Percentiles rank a stretch among this genome's conserved stretches.
Conservation (phyloP, 2,113 vertebrate species). For the Acinonyx jubatus region DNA sequence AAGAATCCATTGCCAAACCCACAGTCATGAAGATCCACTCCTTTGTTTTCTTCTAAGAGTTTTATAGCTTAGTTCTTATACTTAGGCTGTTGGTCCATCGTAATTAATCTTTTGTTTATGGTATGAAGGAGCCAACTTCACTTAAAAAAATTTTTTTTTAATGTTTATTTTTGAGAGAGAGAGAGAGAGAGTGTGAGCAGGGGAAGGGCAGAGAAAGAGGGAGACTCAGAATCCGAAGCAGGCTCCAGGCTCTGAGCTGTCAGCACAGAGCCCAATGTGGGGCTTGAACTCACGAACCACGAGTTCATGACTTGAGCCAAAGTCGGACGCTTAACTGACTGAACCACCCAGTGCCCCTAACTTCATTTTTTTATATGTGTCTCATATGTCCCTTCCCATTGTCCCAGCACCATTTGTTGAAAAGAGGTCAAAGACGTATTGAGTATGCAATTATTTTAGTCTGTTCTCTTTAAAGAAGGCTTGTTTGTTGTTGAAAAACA, state of each 20-base stretch:
- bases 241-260: too few species aligned
- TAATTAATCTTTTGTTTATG: not conserved
- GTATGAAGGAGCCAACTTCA: not conserved
- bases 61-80: not conserved
- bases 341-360: too few species aligned
- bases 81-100: not conserved
- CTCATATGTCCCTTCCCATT: not conserved
- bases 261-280: too few species aligned
- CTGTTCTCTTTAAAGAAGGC: not conserved
- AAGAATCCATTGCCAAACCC: not conserved
- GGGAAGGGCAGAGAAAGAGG: too few species aligned
- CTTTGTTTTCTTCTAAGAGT: not conserved
- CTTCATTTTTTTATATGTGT: not conserved
- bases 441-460: not conserved
- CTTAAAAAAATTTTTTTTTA: not conserved
- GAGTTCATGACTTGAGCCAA: too few species aligned
- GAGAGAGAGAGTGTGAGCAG: too few species aligned
- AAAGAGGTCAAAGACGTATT: not conserved
- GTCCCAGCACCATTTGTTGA: not conserved
- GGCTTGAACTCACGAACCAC: too few species aligned
- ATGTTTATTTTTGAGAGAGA: too few species aligned
- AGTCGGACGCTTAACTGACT: too few species aligned
- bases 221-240: too few species aligned
- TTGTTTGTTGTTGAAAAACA: not conserved
- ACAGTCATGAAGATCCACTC: not conserved